These are phyloP conservation scores for Punctoribates punctum DNA, from an alignment of 2,888 invertebrate species.

Conservation along the genomic window DNA sequence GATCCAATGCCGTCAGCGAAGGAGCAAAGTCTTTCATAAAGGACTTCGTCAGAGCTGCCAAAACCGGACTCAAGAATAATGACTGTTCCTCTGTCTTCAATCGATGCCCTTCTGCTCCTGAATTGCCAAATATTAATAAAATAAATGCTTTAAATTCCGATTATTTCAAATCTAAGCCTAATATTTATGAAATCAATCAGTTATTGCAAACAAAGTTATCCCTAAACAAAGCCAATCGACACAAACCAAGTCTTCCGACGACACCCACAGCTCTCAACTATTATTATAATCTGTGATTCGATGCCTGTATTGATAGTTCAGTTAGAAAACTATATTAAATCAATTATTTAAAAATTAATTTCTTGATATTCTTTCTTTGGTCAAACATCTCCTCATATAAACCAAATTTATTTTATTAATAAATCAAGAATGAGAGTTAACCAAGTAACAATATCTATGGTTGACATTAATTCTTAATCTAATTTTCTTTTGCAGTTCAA, in stretches of 20 bases:
- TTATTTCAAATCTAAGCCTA: not conserved
- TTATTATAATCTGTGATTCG: conserved; percentile 30
- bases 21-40: conserved; percentile 43
- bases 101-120: conserved; percentile 4
- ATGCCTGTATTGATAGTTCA: not conserved
- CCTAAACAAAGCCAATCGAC: not conserved
- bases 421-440: too few relatives aligned
- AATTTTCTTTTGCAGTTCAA: too few relatives aligned
- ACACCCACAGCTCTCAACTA: conserved; percentile 17
- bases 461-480: too few relatives aligned
- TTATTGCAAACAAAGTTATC: conserved; percentile 22
- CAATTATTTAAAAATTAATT: not conserved
- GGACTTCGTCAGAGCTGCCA: conserved; percentile 45
- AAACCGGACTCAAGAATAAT: conserved; percentile 43
- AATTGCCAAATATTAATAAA: not conserved
- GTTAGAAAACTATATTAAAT: not conserved
- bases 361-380: too few relatives aligned
- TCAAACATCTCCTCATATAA: too few relatives aligned
- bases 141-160: conserved; percentile 5
- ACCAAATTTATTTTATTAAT: too few relatives aligned
- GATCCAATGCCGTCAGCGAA: conserved; percentile 36
- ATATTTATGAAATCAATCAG: conserved; percentile 24
- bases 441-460: too few relatives aligned
- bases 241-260: not conserved
- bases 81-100: conserved; percentile 42